phyloP scores from a whole-genome alignment of 2,888 invertebrate genomes.

The Papilio demoleus region DNA sequence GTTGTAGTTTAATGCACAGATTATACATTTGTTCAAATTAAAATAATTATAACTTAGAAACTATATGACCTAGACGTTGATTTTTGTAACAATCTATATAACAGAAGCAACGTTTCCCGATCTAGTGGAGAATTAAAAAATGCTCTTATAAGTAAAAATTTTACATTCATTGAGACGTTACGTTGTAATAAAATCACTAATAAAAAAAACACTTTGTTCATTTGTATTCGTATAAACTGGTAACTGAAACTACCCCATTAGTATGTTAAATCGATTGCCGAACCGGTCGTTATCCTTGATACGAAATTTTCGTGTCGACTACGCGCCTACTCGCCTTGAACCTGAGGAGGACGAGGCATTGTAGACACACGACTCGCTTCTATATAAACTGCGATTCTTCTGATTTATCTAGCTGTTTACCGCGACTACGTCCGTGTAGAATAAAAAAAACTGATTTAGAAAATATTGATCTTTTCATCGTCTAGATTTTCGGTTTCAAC shows the following conservation, averaged over 20 bases:
- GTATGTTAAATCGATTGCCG: slow-evolving; percentile 69
- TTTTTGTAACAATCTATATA: too few species aligned
- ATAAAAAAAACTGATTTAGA: background rate
- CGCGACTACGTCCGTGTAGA: background rate
- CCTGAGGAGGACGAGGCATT: slow-evolving; percentile 55
- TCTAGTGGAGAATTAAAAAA: background rate
- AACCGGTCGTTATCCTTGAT: slow-evolving; percentile 62
- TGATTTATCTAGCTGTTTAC: background rate
- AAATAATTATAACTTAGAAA: too few species aligned
- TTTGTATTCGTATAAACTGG: slow-evolving; percentile 51
- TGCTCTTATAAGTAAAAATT: background rate
- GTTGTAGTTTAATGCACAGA: too few species aligned
- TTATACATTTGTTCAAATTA: too few species aligned
- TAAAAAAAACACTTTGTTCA: slow-evolving; percentile 24
- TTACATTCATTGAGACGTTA: slow-evolving; percentile 12
- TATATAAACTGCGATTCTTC: slow-evolving; percentile 29
- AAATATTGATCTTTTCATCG: too few species aligned
- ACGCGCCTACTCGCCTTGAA: slow-evolving; percentile 56
- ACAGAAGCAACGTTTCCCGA: background rate
- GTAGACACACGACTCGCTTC: slow-evolving; percentile 41
- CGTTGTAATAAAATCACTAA: slow-evolving; percentile 12
- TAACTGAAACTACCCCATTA: slow-evolving; percentile 69
- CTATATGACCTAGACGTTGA: too few species aligned
- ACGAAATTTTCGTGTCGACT: slow-evolving; percentile 52
- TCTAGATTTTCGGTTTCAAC: too few species aligned